Evolutionary conservation across 2,797 vertebrate genomes (phyloP), one percentile per base, ranked within the genome.

Genomic region (Enteromius trimaculatus): DNA sequence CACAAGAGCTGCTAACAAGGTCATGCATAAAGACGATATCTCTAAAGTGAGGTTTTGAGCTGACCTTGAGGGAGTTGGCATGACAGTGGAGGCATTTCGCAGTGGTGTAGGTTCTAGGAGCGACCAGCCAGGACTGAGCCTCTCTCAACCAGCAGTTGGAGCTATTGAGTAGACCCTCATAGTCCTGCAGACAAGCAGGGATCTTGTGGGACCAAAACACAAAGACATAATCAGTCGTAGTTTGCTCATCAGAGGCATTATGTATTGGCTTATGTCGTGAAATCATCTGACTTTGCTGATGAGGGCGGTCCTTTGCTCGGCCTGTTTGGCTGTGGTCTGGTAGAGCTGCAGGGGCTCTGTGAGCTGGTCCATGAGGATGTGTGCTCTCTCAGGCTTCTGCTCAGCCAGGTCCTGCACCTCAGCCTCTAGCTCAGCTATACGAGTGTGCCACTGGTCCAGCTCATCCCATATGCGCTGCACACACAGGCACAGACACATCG

Each of bases 361-460:
- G 86, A 98, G 90, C 44, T 93, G 92, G 90, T 99, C 98, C 95
- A 99, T 96, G 87, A 98, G 92, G n/a, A 95, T 88, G 21, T 97
- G 97, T 1, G 94, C 95, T 0, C 94, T 94, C 75, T 93, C 92
- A 1, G 96, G 96, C 26, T 96, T 91, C 82, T 96, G 95, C 90
- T 97, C 97, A 0, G 94, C 95, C 4, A 97, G 86, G 83, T 99
- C 98, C 64, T 97, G 97, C 77, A 97, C 96, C 86, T 99, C 96
- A 0, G 92, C 95, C 84, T 99, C 98, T 86, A 99, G 92, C 9
- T 96, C 92, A 51, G 94, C 95, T 80, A 98, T 89, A 82, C 93
- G 95, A 87, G 95, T 92, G 90, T 96, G 98, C 96, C 97, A 98
- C 0, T 90, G 83, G 17, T 99, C 98, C 65, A 99, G 86, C 92